A percentile compares a stretch with the other conserved stretches of the same genome.
Evolutionary conservation across 2,888 invertebrate genomes (phyloP).

Genomic region (Brachypalpus laphriformis): DNA sequence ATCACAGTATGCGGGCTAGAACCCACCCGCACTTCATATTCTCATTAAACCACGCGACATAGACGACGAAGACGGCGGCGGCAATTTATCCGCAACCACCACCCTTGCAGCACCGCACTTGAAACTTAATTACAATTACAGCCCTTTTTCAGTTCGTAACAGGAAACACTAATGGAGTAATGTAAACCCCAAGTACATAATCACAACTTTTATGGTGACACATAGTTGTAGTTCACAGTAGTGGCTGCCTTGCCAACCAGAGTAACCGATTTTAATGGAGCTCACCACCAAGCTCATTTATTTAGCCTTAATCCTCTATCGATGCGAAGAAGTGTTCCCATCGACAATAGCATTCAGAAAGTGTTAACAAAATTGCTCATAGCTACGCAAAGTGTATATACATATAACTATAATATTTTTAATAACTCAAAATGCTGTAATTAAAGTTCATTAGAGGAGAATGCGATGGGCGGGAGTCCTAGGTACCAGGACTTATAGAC

Average conservation of each 20-base stretch:
- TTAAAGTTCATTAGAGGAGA: not conserved
- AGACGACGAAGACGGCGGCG: too few relatives aligned
- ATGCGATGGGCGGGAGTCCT: too few relatives aligned
- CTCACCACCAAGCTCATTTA: too few relatives aligned
- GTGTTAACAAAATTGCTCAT: not conserved
- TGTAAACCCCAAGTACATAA: not conserved
- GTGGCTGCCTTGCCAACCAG: not conserved
- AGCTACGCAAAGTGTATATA: not conserved
- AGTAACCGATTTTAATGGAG: conserved; percentile 1
- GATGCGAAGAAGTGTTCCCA: not conserved
- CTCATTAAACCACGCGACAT: not conserved
- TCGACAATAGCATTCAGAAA: not conserved
- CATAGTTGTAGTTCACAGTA: not conserved
- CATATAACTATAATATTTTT: too few relatives aligned
- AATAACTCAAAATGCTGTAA: not conserved
- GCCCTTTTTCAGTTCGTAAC: not conserved
- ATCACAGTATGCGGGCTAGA: not conserved
- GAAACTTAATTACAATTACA: not conserved
- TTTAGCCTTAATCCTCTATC: not conserved
- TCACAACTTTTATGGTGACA: conserved; percentile 6
- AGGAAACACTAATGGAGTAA: conserved; percentile 3
- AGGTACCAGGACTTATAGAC: too few relatives aligned
- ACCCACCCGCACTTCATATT: not conserved
- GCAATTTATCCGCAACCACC: too few relatives aligned
- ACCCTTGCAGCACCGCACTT: not conserved